These are phyloP conservation scores for Umimayanthus kanabou DNA, from an alignment of 92 coral and sea anemone species.

Conservation along the genomic window DNA sequence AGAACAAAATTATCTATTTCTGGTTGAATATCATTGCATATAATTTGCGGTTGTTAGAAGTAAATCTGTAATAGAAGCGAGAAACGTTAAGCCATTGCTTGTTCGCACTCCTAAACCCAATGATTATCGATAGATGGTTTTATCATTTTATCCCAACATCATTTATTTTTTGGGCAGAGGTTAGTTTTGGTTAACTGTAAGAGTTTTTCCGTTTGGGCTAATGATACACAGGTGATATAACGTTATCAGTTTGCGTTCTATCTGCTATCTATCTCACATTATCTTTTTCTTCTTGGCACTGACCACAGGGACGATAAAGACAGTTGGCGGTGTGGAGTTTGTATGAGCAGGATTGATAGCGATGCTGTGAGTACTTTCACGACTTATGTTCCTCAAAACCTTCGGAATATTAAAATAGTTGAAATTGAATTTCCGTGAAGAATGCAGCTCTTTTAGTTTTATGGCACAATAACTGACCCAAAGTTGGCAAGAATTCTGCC, in stretches of 20 bases:
- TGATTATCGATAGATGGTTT: neutral
- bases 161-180: neutral
- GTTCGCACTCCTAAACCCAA: neutral
- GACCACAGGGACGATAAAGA: slow-evolving; percentile 25
- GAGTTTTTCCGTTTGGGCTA: neutral
- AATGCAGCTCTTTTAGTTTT: too few species aligned
- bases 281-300: neutral
- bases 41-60: neutral
- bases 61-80: neutral
- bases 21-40: neutral
- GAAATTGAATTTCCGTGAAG: too few species aligned
- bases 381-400: neutral
- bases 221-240: neutral
- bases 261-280: neutral
- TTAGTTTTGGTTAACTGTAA: neutral
- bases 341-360: slow-evolving; percentile 42
- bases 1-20: neutral
- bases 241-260: neutral
- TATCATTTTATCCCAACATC: too few species aligned
- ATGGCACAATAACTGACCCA: too few species aligned
- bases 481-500: too few species aligned
- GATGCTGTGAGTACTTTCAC: slow-evolving; percentile 44
- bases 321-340: slow-evolving; percentile 44
- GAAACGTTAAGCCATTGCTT: neutral
- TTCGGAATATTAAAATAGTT: neutral